phyloP scores from a whole-genome alignment of 2,888 invertebrate species.

The Megamerina dolium region DNA sequence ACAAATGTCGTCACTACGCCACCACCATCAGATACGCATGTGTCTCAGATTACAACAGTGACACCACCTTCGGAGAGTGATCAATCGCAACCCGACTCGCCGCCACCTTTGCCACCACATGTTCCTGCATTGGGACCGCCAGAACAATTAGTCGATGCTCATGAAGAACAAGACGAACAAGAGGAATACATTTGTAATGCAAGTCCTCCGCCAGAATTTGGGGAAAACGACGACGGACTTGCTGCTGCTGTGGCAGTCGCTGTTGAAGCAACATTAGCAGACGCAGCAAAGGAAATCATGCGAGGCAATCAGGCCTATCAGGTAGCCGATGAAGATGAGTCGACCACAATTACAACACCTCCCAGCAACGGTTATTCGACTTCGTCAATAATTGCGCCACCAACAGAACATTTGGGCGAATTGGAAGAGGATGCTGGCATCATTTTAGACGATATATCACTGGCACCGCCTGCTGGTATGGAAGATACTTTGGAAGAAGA shows the following conservation, averaged over 20 bases:
- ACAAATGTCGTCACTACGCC: constrained; percentile 36
- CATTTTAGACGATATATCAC: constrained; percentile 31
- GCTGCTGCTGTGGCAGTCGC: constrained; percentile 24
- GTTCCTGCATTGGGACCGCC: constrained; percentile 18
- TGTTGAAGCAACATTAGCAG: constrained; percentile 21
- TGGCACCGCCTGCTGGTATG: constrained; percentile 34
- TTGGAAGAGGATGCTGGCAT: constrained; percentile 32
- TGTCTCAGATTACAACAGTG: constrained; percentile 31
- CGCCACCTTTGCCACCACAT: constrained; percentile 27
- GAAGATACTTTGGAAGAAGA: constrained; percentile 22
- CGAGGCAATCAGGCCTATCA: constrained; percentile 20
- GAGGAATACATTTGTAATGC: constrained; percentile 23
- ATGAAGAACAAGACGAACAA: constrained; percentile 15
- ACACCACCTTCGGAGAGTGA: constrained; percentile 43
- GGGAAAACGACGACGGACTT: constrained; percentile 17
- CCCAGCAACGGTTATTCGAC: constrained; percentile 45
- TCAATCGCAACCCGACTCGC: constrained; percentile 40
- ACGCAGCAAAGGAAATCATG: constrained; percentile 18
- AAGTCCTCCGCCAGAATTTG: constrained; percentile 28
- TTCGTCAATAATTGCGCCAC: constrained; percentile 41
- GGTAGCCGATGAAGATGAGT: constrained; percentile 37
- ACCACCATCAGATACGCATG: constrained; percentile 27
- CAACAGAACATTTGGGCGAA: constrained; percentile 36
- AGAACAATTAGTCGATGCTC: constrained; percentile 12
- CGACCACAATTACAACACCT: constrained; percentile 46